Conservation (phyloP, 2,888 invertebrate genomes). For the Drosophila hamatofila region DNA sequence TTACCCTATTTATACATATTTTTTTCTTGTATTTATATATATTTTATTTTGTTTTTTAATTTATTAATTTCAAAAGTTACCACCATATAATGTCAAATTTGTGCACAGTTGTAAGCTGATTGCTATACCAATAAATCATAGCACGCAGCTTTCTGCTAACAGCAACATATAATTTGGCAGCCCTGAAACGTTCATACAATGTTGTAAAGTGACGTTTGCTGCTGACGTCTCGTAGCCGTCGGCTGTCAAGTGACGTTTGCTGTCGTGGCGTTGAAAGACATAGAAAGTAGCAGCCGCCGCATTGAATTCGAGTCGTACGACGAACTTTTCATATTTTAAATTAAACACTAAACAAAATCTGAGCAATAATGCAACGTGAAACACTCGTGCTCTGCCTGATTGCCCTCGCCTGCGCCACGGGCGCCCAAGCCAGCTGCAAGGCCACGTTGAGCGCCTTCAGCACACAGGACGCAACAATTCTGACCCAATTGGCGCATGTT, state of each 20-base stretch:
- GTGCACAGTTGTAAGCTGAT: too few species aligned
- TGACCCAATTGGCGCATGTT: constrained; percentile 95
- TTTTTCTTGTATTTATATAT: too few species aligned
- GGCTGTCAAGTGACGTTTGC: constrained; percentile 71
- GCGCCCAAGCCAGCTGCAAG: constrained; percentile 86
- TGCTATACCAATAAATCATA: too few species aligned
- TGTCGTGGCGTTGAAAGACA: constrained; percentile 70
- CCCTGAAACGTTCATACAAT: constrained; percentile 1
- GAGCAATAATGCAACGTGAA: constrained; percentile 76
- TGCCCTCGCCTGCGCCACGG: constrained; percentile 56
- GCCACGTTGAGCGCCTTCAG: constrained; percentile 93
- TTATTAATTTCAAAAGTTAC: too few species aligned
- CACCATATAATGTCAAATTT: too few species aligned
- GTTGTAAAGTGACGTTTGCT: constrained; percentile 18
- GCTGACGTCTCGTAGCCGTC: constrained; percentile 52
- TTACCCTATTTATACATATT: too few species aligned
- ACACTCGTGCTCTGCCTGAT: constrained; percentile 68
- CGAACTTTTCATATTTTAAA: background rate
- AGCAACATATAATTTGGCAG: constrained; percentile 20
- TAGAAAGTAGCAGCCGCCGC: constrained; percentile 55
- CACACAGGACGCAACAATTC: constrained; percentile 96
- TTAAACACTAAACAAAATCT: constrained; percentile 1
- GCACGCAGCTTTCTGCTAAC: background rate
- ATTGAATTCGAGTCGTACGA: background rate
- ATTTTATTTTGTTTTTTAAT: too few species aligned